Conservation (phyloP, 1,140 invertebrate genomes). For the Temnothorax curvispinosus region DNA sequence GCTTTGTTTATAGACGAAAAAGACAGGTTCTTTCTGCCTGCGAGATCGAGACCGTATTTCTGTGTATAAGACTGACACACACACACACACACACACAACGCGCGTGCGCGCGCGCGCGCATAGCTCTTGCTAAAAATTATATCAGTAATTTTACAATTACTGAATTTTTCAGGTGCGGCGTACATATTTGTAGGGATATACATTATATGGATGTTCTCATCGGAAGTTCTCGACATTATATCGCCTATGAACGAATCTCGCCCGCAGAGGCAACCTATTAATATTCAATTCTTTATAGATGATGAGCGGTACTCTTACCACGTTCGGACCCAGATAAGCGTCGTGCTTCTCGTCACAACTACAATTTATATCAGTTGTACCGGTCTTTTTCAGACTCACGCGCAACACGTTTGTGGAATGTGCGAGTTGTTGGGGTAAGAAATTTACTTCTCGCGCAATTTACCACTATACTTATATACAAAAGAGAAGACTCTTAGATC, state of each 20-base stretch:
- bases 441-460: background rate
- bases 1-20: background rate
- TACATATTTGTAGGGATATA: background rate
- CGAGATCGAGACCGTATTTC: background rate
- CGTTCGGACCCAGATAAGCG: background rate
- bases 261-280: background rate
- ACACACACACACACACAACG: too few species aligned
- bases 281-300: background rate
- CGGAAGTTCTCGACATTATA: conserved; percentile 23
- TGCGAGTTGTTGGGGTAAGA: conserved; percentile 28
- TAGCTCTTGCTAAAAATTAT: too few species aligned
- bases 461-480: background rate
- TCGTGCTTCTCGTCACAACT: background rate
- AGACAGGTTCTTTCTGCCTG: background rate
- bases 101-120: too few species aligned
- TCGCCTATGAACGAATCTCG: conserved; percentile 30
- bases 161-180: background rate
- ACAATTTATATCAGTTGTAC: background rate
- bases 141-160: background rate
- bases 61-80: background rate
- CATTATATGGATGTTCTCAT: background rate
- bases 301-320: background rate
- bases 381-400: background rate
- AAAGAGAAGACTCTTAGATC: background rate
- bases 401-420: conserved; percentile 37